Evolutionary conservation across 2,113 vertebrate genomes (phyloP).

Genomic region (Xyliphius kryptos): DNA sequence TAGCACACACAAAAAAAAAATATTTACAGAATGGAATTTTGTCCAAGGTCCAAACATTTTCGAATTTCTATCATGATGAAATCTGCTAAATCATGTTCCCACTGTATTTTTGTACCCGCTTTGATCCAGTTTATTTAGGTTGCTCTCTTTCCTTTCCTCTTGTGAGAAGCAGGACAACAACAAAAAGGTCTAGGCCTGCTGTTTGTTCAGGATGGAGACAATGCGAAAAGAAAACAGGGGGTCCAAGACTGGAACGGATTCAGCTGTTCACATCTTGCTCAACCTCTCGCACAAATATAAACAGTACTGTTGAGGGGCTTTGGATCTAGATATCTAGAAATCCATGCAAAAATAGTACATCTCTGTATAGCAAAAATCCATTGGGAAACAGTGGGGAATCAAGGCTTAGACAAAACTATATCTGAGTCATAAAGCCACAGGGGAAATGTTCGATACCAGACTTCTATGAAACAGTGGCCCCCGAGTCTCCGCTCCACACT

Average conservation of each 20-base stretch:
- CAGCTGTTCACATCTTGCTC: slow-evolving; percentile 44
- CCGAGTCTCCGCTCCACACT: not conserved
- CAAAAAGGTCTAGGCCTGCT: slow-evolving; percentile 50
- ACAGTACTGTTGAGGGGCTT: slow-evolving; percentile 30
- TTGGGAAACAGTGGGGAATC: slow-evolving; percentile 10
- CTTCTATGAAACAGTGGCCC: slow-evolving; percentile 19
- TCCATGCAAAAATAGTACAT: not conserved
- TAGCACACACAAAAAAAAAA: not conserved
- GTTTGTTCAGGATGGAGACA: slow-evolving; percentile 67
- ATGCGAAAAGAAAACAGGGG: slow-evolving; percentile 57
- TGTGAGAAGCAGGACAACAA: slow-evolving; percentile 50
- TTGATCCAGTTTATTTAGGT: slow-evolving; percentile 62
- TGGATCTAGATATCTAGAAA: slow-evolving; percentile 16
- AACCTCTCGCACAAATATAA: slow-evolving; percentile 52
- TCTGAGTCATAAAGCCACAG: slow-evolving; percentile 16
- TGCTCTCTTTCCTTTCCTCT: slow-evolving; percentile 43
- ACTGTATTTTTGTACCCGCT: slow-evolving; percentile 50
- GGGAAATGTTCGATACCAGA: slow-evolving; percentile 15
- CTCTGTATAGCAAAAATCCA: slow-evolving; percentile 21
- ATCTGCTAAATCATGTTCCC: slow-evolving; percentile 21
- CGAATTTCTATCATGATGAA: not conserved
- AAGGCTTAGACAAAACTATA: slow-evolving; percentile 23
- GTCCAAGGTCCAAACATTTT: not conserved
- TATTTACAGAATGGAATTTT: not conserved
- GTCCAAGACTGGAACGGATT: slow-evolving; percentile 43